Evolutionary conservation across 2,797 vertebrate species (phyloP), one percentile per base, ranked within the genome.

Genomic region (Gadopsis marmoratus): DNA sequence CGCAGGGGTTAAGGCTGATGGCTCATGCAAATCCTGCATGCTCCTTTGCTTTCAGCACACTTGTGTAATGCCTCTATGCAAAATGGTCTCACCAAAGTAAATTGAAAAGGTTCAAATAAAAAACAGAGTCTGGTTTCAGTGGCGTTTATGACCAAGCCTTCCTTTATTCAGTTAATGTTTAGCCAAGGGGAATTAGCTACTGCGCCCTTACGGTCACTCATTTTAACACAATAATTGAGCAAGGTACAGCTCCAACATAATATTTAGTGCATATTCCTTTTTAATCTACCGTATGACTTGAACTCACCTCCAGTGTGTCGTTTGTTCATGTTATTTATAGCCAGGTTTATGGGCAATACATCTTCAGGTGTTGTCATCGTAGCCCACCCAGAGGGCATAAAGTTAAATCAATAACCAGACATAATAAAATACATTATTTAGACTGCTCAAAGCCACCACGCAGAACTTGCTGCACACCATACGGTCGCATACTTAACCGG

Each of bases 331-430:
- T 2, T 26, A 43, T 59, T 54, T 47, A 35, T 19, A 43, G 21
- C 3, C 7, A 17, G 26, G 3, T 23, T 59, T 26, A 48, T 64
- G 61, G 35, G 17, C 5, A 4, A 1, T 26, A 45, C 1, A 23
- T 77, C 56, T n/a, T 53, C 3, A 56, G 7, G 35, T 43, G 35
- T 19, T 37, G 23, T 3, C 0, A 8, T 11, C 74, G 4, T 45
- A 14, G 33, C 19, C 29, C 23, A 21, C n/a, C 26, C 23, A 58
- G 5, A 51, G n/a, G 63, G 5, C 47, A 65, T 54, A 50, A 76
- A 72, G 77, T 86, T 86, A 70, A 94, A 94, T 93, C 50, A 93
- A 63, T 93, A 92, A 92, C 90, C 72, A 92, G 81, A 61, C 4
- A 26, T 75, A 64, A 88, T 92, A 91, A 92, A 90, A 74, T 3